Conservation (phyloP, 2,888 invertebrate genomes). For the Sesia bembeciformis region DNA sequence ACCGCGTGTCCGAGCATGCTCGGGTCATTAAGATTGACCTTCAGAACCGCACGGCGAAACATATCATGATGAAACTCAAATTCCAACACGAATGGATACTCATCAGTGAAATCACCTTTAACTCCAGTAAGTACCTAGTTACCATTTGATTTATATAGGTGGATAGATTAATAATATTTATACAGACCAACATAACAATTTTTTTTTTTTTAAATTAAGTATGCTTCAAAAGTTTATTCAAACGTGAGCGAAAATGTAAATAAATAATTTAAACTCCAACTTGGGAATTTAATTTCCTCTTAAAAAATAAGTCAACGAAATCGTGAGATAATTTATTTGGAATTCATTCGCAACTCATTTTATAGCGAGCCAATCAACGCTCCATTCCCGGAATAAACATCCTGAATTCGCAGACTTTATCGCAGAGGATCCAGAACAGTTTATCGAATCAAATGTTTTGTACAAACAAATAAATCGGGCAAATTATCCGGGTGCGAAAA, state of each 20-base stretch:
- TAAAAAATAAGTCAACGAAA: conserved; percentile 20
- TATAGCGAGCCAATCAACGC: conserved; percentile 27
- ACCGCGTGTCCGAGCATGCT: conserved; percentile 71
- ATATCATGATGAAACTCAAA: conserved; percentile 82
- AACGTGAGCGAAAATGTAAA: no score
- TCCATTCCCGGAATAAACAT: conserved; percentile 34
- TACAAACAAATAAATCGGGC: conserved; percentile 35
- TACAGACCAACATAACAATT: no score
- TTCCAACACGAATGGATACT: conserved; percentile 91
- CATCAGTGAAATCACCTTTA: conserved; percentile 90
- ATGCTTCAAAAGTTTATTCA: no score
- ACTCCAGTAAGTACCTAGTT: conserved; percentile 76
- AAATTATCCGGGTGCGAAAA: conserved; percentile 25
- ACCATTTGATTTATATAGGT: no score
- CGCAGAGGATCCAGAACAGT: conserved; percentile 28
- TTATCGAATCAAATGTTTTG: conserved; percentile 44
- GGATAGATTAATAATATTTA: no score
- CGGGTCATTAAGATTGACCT: conserved; percentile 82
- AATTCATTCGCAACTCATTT: conserved; percentile 27
- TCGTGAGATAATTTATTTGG: conserved; percentile 34
- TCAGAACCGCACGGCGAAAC: conserved; percentile 82
- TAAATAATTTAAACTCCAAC: no score
- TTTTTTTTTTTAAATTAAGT: no score
- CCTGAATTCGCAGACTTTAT: conserved; percentile 5
- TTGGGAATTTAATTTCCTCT: no score